A percentile compares a stretch with the other conserved stretches of the same genome.
Conservation (phyloP, 2,113 vertebrate genomes). For the Stigmatopora argus region DNA sequence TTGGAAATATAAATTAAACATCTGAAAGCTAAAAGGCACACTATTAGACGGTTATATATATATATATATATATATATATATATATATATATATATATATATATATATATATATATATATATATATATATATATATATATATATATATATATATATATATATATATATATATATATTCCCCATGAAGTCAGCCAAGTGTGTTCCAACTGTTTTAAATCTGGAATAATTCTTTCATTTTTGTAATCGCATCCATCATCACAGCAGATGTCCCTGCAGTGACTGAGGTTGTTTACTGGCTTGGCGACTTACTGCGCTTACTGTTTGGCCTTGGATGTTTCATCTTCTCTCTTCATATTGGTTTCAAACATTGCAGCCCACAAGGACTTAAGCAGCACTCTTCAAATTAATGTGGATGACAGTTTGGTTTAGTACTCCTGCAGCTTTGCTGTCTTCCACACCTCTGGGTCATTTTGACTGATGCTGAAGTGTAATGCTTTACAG, state of each 20-base stretch:
- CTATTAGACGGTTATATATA: too few relatives aligned
- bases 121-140: too few relatives aligned
- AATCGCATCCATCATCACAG: slow-evolving; percentile 21
- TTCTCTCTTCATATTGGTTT: background rate
- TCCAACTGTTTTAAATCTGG: background rate
- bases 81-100: too few relatives aligned
- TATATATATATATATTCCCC: background rate
- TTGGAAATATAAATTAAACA: background rate
- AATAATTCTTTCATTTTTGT: slow-evolving; percentile 3
- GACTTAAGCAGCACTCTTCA: slow-evolving; percentile 27
- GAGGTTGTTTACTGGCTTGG: slow-evolving; percentile 14
- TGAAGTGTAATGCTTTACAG: slow-evolving; percentile 8
- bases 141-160: too few relatives aligned
- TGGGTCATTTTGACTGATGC: slow-evolving; percentile 35
- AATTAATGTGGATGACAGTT: slow-evolving; percentile 28
- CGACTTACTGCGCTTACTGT: slow-evolving; percentile 13
- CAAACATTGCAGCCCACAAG: slow-evolving; percentile 14
- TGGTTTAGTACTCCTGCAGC: slow-evolving; percentile 16
- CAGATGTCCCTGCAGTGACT: slow-evolving; percentile 17
- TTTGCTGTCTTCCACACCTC: slow-evolving; percentile 26
- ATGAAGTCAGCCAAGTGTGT: background rate
- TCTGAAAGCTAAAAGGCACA: background rate
- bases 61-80: too few relatives aligned
- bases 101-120: too few relatives aligned
- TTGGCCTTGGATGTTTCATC: slow-evolving; percentile 12